These are phyloP conservation scores for Opisthograptis luteolata DNA, from an alignment of 2,888 invertebrate genomes.

Conservation along the genomic window DNA sequence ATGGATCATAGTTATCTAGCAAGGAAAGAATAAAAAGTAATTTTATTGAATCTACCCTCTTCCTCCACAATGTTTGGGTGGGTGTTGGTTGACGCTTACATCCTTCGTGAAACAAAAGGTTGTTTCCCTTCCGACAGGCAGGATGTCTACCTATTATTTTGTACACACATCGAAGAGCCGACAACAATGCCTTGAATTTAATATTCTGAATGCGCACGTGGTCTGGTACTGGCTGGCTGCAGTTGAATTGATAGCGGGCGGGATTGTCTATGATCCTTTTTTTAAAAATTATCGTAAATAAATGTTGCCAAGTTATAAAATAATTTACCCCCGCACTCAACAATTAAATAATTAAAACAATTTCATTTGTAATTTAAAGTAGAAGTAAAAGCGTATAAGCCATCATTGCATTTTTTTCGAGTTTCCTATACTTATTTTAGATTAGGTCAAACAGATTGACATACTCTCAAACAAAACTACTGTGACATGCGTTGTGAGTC, in stretches of 20 bases:
- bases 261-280: constrained; percentile 27
- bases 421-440: background rate
- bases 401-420: no score
- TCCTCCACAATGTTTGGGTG: background rate
- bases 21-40: no score
- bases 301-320: constrained; percentile 10
- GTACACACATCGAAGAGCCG: constrained; percentile 53
- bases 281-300: background rate
- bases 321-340: background rate
- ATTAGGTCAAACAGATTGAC: constrained; percentile 26
- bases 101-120: constrained; percentile 53
- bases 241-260: constrained; percentile 9
- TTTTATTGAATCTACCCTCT: background rate
- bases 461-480: constrained; percentile 19
- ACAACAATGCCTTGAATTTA: constrained; percentile 64
- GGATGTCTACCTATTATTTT: constrained; percentile 50
- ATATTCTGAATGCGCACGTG: constrained; percentile 52
- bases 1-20: no score
- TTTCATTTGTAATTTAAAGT: no score
- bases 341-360: background rate
- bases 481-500: constrained; percentile 6
- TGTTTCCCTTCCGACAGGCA: constrained; percentile 56
- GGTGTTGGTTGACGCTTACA: background rate
- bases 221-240: constrained; percentile 11
- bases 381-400: no score